These are phyloP conservation scores for Tetanocera ferruginea DNA, from an alignment of 2,888 invertebrate genomes.

Conservation along the genomic window DNA sequence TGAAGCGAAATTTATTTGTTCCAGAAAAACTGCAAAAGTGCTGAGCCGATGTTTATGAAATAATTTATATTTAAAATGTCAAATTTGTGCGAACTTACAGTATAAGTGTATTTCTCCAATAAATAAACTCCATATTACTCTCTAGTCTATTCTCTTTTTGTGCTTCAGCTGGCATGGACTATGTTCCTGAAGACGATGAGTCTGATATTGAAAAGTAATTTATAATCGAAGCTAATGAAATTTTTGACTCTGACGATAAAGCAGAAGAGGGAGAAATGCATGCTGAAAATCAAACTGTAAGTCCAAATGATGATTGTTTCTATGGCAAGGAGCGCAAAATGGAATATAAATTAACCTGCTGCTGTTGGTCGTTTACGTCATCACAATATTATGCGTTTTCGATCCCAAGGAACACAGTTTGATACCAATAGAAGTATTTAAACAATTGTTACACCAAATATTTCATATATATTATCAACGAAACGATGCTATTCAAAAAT, in stretches of 20 bases:
- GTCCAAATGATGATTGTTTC: background rate
- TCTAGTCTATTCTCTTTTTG: no score
- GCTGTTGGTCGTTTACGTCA: slow-evolving; percentile 40
- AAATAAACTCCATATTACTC: background rate
- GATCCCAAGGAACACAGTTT: slow-evolving; percentile 41
- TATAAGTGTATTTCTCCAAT: background rate
- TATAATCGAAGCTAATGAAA: slow-evolving; percentile 41
- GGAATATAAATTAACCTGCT: slow-evolving; percentile 34
- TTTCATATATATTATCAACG: slow-evolving; percentile 42
- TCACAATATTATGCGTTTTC: slow-evolving; percentile 40
- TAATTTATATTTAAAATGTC: no score
- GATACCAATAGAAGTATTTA: slow-evolving; percentile 45
- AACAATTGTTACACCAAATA: slow-evolving; percentile 43
- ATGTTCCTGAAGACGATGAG: slow-evolving; percentile 28
- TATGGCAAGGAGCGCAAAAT: slow-evolving; percentile 24
- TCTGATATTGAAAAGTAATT: slow-evolving; percentile 39
- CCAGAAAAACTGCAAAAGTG: no score
- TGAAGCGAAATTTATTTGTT: no score
- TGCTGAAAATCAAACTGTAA: slow-evolving; percentile 26
- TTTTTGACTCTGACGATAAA: slow-evolving; percentile 42
- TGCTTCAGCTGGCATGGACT: no score
- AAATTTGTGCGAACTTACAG: no score
- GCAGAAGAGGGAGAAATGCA: slow-evolving; percentile 26
- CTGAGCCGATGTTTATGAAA: no score
- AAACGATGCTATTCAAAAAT: slow-evolving; percentile 36